Evolutionary conservation across 2,113 vertebrate genomes (phyloP).

Genomic region (Lasiurus borealis): DNA sequence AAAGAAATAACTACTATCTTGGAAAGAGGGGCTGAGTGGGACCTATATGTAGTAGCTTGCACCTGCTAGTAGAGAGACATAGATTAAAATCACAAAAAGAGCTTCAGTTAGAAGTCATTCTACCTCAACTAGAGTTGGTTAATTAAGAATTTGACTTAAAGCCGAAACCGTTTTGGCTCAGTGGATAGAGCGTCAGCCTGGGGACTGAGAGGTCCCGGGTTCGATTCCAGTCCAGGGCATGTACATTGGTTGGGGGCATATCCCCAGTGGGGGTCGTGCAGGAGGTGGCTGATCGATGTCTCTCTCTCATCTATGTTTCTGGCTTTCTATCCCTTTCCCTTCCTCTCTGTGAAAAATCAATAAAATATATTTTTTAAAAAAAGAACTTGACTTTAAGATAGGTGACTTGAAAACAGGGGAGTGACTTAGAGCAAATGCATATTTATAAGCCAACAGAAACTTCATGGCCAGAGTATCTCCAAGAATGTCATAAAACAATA

Average conservation of each 20-base stretch:
- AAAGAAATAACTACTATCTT: slow-evolving; percentile 33
- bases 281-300: no score
- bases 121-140: slow-evolving; percentile 8
- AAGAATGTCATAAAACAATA: slow-evolving; percentile 38
- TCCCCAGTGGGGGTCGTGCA: no score
- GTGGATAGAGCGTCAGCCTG: no score
- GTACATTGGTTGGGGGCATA: no score
- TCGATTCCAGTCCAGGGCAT: no score
- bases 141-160: not conserved
- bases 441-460: slow-evolving; percentile 14
- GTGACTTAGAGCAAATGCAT: not conserved
- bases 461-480: not conserved
- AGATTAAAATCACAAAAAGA: slow-evolving; percentile 40
- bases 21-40: not conserved
- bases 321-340: no score
- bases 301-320: no score
- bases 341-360: no score
- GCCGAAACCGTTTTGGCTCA: no score
- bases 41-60: not conserved
- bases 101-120: not conserved
- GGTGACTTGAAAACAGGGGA: not conserved
- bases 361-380: not conserved
- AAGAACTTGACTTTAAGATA: not conserved
- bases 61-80: not conserved
- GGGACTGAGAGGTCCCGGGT: no score